Conservation (phyloP, 2,888 invertebrate genomes). For the Caenorhabditis zanzibari region DNA sequence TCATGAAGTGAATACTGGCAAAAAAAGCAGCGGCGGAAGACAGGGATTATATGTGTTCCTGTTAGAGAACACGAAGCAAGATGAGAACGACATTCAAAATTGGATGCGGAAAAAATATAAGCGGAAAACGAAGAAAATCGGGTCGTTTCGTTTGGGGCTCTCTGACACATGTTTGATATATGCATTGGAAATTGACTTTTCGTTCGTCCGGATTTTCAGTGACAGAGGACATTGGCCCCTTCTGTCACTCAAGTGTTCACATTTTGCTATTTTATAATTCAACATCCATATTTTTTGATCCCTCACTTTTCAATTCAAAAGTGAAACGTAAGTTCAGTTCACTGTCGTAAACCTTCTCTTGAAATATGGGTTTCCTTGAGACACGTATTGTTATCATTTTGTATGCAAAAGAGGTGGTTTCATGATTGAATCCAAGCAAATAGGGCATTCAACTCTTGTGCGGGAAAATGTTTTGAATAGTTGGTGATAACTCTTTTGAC, state of each 20-base stretch:
- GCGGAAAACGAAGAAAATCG: neutral
- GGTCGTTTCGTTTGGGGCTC: conserved; percentile 14
- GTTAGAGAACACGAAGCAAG: conserved; percentile 10
- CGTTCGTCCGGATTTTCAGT: conserved; percentile 21
- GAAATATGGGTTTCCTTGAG: conserved; percentile 17
- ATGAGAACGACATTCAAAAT: conserved; percentile 53
- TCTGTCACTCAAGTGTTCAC: too few relatives aligned
- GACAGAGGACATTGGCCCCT: neutral
- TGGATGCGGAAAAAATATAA: conserved; percentile 46
- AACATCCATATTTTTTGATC: neutral
- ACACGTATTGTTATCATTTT: conserved; percentile 50
- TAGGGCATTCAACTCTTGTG: conserved; percentile 45
- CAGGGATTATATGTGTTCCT: conserved; percentile 49
- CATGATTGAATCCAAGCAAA: conserved; percentile 56
- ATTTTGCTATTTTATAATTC: neutral
- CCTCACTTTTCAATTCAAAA: neutral
- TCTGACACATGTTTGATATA: conserved; percentile 49
- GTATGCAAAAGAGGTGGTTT: conserved; percentile 27
- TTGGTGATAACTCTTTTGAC: conserved; percentile 55
- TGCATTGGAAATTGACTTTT: conserved; percentile 49
- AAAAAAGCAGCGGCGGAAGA: conserved; percentile 47
- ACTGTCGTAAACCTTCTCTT: conserved; percentile 1
- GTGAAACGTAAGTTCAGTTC: conserved; percentile 18
- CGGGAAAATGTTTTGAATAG: conserved; percentile 19
- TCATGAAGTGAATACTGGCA: conserved; percentile 43